These are phyloP conservation scores for Agonopterix alstromeriana DNA, from an alignment of 2,888 invertebrate genomes.

Conservation along the genomic window DNA sequence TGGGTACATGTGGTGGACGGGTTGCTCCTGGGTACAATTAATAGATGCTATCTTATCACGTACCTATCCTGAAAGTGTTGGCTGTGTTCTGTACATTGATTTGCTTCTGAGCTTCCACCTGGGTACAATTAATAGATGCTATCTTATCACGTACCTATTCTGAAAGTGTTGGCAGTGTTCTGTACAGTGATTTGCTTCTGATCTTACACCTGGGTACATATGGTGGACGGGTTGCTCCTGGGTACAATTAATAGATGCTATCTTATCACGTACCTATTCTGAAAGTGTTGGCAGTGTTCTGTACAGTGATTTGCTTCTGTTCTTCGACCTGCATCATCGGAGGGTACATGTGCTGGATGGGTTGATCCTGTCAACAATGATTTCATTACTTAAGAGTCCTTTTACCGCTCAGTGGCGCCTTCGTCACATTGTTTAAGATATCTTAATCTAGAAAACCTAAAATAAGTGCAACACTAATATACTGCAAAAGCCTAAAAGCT, in stretches of 20 bases:
- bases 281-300: constrained; percentile 41
- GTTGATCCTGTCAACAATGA: constrained; percentile 27
- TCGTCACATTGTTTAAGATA: too few relatives aligned
- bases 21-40: constrained; percentile 29
- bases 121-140: too few relatives aligned
- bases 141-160: constrained; percentile 32
- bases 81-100: too few relatives aligned
- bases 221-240: constrained; percentile 44
- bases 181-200: constrained; percentile 33
- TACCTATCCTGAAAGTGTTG: too few relatives aligned
- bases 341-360: constrained; percentile 33
- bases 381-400: neutral
- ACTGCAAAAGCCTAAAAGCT: too few relatives aligned
- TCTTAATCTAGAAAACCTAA: too few relatives aligned
- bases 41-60: neutral
- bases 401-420: too few relatives aligned
- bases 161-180: constrained; percentile 43
- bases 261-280: constrained; percentile 28
- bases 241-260: neutral
- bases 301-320: constrained; percentile 13
- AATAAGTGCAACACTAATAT: too few relatives aligned
- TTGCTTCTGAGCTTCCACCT: too few relatives aligned
- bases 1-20: constrained; percentile 33
- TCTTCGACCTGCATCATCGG: constrained; percentile 23
- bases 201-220: constrained; percentile 30